Base-by-base conservation (phyloP, 2,888 invertebrate genomes). In the Neocrepidodera transversa region DNA sequence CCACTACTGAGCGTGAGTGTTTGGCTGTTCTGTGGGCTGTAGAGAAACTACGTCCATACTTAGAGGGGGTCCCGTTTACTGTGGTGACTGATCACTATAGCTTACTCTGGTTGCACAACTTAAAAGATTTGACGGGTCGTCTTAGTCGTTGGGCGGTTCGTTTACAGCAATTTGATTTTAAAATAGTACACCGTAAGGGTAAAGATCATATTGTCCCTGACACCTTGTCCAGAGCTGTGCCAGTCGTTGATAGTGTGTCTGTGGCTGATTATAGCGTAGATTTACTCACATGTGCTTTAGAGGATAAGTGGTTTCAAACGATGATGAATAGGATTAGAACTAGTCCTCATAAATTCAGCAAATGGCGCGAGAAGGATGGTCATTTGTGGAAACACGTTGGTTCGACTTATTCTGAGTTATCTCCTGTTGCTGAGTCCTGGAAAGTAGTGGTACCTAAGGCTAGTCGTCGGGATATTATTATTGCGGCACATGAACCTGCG, bases 21-120 rank as follows among this genome's bases (percentile, higher is more conserved):
- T 30, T 65, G n/a, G 60, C 58, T 7, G 63, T 63, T 7, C 18
- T 60, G 7, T 60, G 48, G 42, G 60, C 53, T 7, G 32, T 65
- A 8, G 56, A 65, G 50, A 65, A 64, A 26, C 43, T 67, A 2
- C 11, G 64, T 2, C 53, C 47, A 7, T 67, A 68, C 48, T 14
- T 68, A 6, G 62, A 66, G 17, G 52, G 52, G 8, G 20, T 49
- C 11, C 38, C 17, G 1, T 68, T 68, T 23, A 64, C 45, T 1
- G 66, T 64, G 0, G 18, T 62, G 1, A 62, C 64, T 0, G 32
- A 30, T 30, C 32, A 30, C 11, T 30, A 30, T 3, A n/a, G 2
- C n/a, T 30, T 30, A 30, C n/a, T 30, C 11, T 30, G 32, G 32
- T 30, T 30, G 32, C 32, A 30, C 10, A 30, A 30, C 5, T 30